Evolutionary conservation across 2,888 invertebrate genomes (phyloP).

Genomic region (Chalcis sispes): DNA sequence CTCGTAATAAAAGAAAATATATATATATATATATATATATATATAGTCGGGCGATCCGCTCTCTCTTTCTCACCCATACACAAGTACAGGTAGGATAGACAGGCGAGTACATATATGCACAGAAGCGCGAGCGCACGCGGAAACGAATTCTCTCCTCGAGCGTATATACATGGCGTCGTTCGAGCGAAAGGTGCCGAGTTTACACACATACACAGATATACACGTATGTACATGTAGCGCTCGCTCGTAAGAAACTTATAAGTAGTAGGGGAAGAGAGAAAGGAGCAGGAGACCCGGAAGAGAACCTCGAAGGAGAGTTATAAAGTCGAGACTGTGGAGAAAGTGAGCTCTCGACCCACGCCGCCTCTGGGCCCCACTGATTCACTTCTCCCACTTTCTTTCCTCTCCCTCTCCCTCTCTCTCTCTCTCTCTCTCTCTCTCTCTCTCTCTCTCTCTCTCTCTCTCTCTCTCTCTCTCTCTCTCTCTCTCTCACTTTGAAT

Average conservation of each 20-base stretch:
- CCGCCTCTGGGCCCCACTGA: conserved; percentile 58
- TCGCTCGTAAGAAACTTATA: conserved; percentile 14
- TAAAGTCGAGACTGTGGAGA: conserved; percentile 63
- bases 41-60: too few relatives aligned
- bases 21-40: too few relatives aligned
- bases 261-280: conserved; percentile 41
- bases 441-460: conserved; percentile 61
- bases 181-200: conserved; percentile 10
- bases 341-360: conserved; percentile 72
- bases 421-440: not conserved
- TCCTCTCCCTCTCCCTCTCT: not conserved
- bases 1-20: not conserved
- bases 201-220: too few relatives aligned
- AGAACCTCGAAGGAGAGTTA: conserved; percentile 56
- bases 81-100: too few relatives aligned
- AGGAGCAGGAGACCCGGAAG: conserved; percentile 58
- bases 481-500: conserved; percentile 54
- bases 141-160: not conserved
- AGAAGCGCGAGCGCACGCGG: conserved; percentile 45
- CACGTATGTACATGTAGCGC: too few relatives aligned
- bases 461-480: conserved; percentile 61
- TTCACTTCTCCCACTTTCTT: conserved; percentile 25
- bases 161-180: not conserved
- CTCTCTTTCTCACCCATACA: too few relatives aligned
- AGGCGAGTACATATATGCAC: too few relatives aligned